Percentiles rank a stretch among this genome's conserved stretches.
These are phyloP conservation scores for Xenus cinereus DNA, from an alignment of 2,113 vertebrate species.

Conservation along the genomic window DNA sequence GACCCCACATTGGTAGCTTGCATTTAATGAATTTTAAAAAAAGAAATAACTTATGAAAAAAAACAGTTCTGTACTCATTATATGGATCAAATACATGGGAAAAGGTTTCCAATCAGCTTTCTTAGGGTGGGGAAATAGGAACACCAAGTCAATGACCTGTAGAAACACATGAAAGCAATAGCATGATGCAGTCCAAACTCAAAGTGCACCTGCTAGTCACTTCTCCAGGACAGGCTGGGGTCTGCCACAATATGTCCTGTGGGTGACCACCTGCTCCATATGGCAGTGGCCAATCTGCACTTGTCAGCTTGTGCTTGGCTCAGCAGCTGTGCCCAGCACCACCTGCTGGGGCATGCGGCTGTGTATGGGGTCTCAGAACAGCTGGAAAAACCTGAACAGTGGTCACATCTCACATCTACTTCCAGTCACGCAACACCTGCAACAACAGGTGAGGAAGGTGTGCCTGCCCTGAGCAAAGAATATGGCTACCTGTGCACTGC, in stretches of 20 bases:
- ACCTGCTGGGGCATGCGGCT: too few relatives aligned
- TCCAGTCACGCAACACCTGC: neutral
- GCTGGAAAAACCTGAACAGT: neutral
- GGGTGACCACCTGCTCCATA: fast-evolving
- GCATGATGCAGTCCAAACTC: neutral
- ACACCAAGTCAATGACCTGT: neutral
- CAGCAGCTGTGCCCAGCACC: neutral
- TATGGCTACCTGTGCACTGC: neutral
- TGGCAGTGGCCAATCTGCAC: neutral
- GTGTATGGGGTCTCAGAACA: neutral
- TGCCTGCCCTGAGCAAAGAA: neutral
- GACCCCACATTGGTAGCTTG: neutral
- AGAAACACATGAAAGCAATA: neutral
- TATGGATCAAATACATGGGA: neutral
- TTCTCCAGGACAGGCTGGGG: neutral
- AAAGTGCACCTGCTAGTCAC: neutral
- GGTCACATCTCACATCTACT: neutral
- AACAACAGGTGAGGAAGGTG: neutral
- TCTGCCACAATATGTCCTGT: neutral
- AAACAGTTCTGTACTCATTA: neutral
- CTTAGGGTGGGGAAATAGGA: neutral
- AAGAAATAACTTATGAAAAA: fast-evolving
- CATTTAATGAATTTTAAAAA: neutral
- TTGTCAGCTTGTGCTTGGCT: neutral
- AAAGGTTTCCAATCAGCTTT: neutral